These are phyloP conservation scores for Prunella fulvescens DNA, from an alignment of 2,113 vertebrate species.

Conservation along the genomic window DNA sequence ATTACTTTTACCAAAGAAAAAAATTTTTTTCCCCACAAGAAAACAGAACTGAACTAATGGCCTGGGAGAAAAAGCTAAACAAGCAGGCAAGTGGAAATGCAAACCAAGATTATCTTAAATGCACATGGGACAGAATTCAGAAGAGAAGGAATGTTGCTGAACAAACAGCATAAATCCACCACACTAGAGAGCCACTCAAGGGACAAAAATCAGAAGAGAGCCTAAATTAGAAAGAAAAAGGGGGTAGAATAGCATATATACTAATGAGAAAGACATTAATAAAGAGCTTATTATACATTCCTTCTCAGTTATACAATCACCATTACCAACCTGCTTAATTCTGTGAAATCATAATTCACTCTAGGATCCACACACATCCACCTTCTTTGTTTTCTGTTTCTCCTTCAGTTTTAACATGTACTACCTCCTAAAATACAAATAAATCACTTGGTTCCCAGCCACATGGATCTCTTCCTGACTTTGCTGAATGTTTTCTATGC, in stretches of 20 bases:
- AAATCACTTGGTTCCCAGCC: background rate
- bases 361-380: background rate
- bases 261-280: background rate
- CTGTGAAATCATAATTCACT: background rate
- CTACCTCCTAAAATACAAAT: background rate
- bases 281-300: background rate
- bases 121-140: background rate
- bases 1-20: background rate
- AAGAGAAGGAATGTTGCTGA: background rate
- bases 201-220: background rate
- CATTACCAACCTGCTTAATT: background rate
- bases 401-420: background rate
- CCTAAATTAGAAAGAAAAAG: background rate
- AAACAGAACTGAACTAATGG: background rate
- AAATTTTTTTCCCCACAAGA: background rate
- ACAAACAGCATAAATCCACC: conserved; percentile 37
- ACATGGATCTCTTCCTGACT: background rate
- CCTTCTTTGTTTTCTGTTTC: background rate
- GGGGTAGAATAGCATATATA: background rate
- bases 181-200: background rate
- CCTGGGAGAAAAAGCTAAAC: background rate
- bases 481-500: background rate
- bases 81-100: background rate
- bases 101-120: conserved; percentile 29
- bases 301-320: background rate